Base-by-base conservation (phyloP, 2,113 vertebrate genomes). In the Megaceryle torquata region DNA sequence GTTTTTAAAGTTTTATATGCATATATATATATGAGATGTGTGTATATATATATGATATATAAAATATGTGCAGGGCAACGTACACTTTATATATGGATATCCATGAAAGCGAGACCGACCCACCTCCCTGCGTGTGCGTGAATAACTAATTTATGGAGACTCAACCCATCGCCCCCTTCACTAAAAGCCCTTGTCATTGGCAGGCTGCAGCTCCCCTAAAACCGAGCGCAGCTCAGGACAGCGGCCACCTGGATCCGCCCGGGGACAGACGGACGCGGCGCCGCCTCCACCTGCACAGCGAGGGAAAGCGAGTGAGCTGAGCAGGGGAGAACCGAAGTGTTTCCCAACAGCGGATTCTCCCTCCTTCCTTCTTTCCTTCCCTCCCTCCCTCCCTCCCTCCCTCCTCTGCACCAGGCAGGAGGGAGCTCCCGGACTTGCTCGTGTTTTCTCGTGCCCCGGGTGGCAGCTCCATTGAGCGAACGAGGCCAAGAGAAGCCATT, bases 51-150 rank as follows among this genome's bases (percentile, higher is more conserved):
- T 94, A 77, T 21, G 69, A 95, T 70, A 89, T 78, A 91, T 88
- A 61, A 88, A 84, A 95, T 43, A 75, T 13, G 93, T 96, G 96
- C 97, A 95, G 96, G 93, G 79, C 95, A 96, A 92, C 51, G 6
- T 85, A 61, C 94, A 50, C 94, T 96, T 86, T 82, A 72, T 91
- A 77, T 81, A 7, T 82, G 94, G 86, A 88, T 86, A 89, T 92
- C 60, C 82, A 16, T 48, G 83, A 84, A 56, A 59, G 75, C 18
- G 29, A 84, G 91, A 76, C 33, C 4, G 41, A 72, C 48, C 83
- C 95, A 69, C 29, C 78, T 93, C 76, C 94, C 91, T 83, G 88
- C 50, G 33, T 88, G 83, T 82, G 91, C 21, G 87, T 53, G 89
- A 77, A 44, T 51, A 74, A 53, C 72, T 91, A 28, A 74, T 59